Conservation (phyloP, 2,888 invertebrate genomes). For the Nymphalis polychloros region DNA sequence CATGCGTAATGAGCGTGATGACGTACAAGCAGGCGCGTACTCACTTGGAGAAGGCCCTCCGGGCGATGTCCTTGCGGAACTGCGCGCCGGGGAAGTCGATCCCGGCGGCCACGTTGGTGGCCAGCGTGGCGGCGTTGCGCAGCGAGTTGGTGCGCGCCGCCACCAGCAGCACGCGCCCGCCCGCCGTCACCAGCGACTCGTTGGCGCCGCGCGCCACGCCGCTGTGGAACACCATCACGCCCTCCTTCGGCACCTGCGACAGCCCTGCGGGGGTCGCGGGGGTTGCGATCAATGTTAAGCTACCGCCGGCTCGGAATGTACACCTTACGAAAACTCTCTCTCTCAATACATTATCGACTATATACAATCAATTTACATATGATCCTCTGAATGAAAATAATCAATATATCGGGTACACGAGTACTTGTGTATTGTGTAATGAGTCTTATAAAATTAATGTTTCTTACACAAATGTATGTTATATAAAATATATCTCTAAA, state of each 20-base stretch:
- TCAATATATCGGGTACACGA: too few relatives aligned
- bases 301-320: too few relatives aligned
- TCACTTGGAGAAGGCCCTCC: slow-evolving; percentile 91
- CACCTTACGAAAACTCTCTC: background rate
- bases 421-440: too few relatives aligned
- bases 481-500: too few relatives aligned
- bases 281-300: too few relatives aligned
- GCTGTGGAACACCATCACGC: slow-evolving; percentile 90
- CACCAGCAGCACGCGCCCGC: slow-evolving; percentile 93
- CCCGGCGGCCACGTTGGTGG: slow-evolving; percentile 86
- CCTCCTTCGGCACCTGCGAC: slow-evolving; percentile 74
- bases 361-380: background rate
- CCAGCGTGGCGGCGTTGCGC: slow-evolving; percentile 86
- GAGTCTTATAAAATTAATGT: too few relatives aligned
- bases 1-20: too few relatives aligned
- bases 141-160: slow-evolving; percentile 87
- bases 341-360: background rate
- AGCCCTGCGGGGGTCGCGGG: slow-evolving; percentile 73
- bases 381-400: too few relatives aligned
- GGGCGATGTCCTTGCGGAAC: slow-evolving; percentile 94
- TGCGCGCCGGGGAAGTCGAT: slow-evolving; percentile 93
- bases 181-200: slow-evolving; percentile 88
- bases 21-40: slow-evolving; percentile 31
- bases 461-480: too few relatives aligned
- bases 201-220: slow-evolving; percentile 86